Evolutionary conservation across 2,113 vertebrate genomes (phyloP), one percentile per base, ranked within the genome.

Genomic region (Cettia cetti): DNA sequence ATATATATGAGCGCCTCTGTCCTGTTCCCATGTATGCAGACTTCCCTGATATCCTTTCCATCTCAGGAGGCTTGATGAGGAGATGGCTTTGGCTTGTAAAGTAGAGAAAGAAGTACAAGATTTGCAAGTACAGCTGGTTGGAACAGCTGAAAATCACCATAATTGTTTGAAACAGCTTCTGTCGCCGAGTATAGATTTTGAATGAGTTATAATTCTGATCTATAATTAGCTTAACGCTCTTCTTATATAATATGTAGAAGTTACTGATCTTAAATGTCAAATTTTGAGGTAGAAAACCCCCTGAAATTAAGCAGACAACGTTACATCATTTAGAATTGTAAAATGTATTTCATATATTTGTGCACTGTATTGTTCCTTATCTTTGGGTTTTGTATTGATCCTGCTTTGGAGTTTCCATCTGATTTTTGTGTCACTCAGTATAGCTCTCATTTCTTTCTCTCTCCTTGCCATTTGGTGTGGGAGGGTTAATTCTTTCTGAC

Each of bases 1-100:
- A 56, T 96, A 88, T 68, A 86, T 82, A 89, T 79, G 63, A 97
- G 96, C 97, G 97, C 94, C 91, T 82, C 97, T 97, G 74, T 96
- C 97, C 96, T 96, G 65, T 97, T 92, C 86, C 91, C 63, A 11
- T 84, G 54, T 89, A 4, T 81, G 61, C 76, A 94, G 76, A 81
- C 30, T 83, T 83, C 70, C 45, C 77, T 79, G 64, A 77, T 70
- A 85, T 20, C 56, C 85, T 74, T 95, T 66, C 72, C n/a, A 20
- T 80, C 82, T 83, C 71, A 92, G 92, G 81, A 94, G 86, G 90
- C 2, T 13, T 59, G 60, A 75, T 20, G 17, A 81, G 84, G 74
- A 71, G 54, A 60, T 90, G 42, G 66, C 53, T 92, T 65, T 72
- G 90, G 70, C 63, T 80, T 72, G 45, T 65, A 15, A 86, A 50